phyloP scores from a whole-genome alignment of 1,140 invertebrate genomes.

The Pachyrhynchus sulphureomaculatus region DNA sequence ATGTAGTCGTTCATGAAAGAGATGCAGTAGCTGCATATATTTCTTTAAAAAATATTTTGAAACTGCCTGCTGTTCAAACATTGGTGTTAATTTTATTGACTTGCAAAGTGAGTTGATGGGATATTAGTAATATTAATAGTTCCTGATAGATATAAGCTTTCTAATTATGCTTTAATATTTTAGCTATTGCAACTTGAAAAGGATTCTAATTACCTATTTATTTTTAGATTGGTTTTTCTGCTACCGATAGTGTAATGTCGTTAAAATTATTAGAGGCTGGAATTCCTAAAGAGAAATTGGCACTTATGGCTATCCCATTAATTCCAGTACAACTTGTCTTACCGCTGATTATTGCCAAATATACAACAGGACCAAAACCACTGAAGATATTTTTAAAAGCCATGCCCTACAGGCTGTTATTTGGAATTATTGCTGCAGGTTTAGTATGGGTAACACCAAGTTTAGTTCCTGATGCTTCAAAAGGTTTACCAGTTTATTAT shows the following conservation, averaged over 20 bases:
- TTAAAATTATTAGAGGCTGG: conserved; percentile 95
- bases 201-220: no score
- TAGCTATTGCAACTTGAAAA: no score
- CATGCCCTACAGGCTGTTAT: conserved; percentile 82
- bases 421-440: conserved; percentile 79
- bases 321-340: conserved; percentile 94
- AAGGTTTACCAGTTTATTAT: conserved; percentile 75
- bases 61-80: conserved; percentile 76
- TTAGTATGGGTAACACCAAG: conserved; percentile 83
- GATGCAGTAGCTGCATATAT: conserved; percentile 75
- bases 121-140: no score
- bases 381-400: conserved; percentile 88
- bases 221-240: conserved; percentile 88
- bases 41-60: conserved; percentile 80
- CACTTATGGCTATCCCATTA: conserved; percentile 86
- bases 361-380: conserved; percentile 68
- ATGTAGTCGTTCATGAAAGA: conserved; percentile 52
- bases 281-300: conserved; percentile 93
- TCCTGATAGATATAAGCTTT: no score
- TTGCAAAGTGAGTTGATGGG: conserved; percentile 74
- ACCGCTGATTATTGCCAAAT: conserved; percentile 75
- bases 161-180: no score
- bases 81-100: conserved; percentile 85
- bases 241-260: conserved; percentile 92
- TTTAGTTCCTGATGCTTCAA: conserved; percentile 62